phyloP scores from a whole-genome alignment of 2,888 invertebrate species.

The Agonopterix heracliana region DNA sequence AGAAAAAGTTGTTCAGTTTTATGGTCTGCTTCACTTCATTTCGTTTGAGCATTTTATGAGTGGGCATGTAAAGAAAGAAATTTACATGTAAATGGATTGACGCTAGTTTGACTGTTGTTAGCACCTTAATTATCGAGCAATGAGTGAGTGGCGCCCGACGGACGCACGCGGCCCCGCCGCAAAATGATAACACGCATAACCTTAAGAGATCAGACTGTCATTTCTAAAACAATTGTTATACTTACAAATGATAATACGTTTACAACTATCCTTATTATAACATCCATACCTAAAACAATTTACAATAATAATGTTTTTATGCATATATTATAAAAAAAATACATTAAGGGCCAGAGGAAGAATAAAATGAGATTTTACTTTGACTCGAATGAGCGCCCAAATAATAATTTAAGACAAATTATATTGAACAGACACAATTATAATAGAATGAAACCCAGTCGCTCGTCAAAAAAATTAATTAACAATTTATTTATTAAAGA shows the following conservation, averaged over 20 bases:
- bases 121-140: background rate
- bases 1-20: no score
- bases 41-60: no score
- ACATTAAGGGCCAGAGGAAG: slow-evolving; percentile 22
- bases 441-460: slow-evolving; percentile 58
- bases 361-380: slow-evolving; percentile 26
- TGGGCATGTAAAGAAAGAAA: no score
- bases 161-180: slow-evolving; percentile 33
- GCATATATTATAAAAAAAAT: slow-evolving; percentile 35
- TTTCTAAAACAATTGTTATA: slow-evolving; percentile 65
- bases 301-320: slow-evolving; percentile 43
- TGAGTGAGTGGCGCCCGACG: slow-evolving; percentile 32
- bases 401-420: slow-evolving; percentile 8
- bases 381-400: slow-evolving; percentile 16
- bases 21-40: no score
- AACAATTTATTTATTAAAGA: slow-evolving; percentile 57
- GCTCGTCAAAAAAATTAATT: slow-evolving; percentile 56
- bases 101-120: no score
- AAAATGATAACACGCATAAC: slow-evolving; percentile 45
- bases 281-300: slow-evolving; percentile 68
- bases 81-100: no score
- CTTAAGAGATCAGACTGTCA: slow-evolving; percentile 74
- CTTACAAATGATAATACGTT: slow-evolving; percentile 66
- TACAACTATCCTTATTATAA: slow-evolving; percentile 67
- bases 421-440: slow-evolving; percentile 16